Evolutionary conservation across 2,797 vertebrate genomes (phyloP), one percentile per base, ranked within the genome.

Genomic region (Arrhamphus sclerolepis): DNA sequence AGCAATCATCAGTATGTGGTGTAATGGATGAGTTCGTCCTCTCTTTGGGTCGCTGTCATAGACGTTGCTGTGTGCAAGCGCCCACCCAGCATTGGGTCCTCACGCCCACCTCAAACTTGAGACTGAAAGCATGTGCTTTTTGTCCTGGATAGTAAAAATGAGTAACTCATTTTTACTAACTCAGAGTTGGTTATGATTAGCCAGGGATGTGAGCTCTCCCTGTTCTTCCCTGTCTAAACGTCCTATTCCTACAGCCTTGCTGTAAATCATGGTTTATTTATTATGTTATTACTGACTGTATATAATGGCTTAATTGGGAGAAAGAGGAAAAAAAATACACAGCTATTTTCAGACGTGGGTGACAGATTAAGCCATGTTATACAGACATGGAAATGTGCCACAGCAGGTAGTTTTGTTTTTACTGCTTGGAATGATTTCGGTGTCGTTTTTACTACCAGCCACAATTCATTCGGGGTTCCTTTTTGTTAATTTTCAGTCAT

Each of bases 1-100:
- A 65, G 90, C 75, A 95, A 91, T 18, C 93, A 94, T 17, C 94
- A 96, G 41, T 98, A 96, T 7, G 97, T 98, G 41, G 93, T 99
- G 65, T 99, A 94, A 72, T 11, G 42, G 74, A 55, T 74, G 70
- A 8, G 28, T 6, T 18, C 2, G 21, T 40, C 62, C 49, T 57
- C 41, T 5, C 18, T 43, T 55, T 2, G 66, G 56, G 59, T 42
- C 11, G 57, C 77, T 59, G 58, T 73, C 71, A 78, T 80, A 55
- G 84, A 82, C 83, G 24, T 81, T 52, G 51, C 57, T 79, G 57
- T 78, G 56, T 79, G 60, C 68, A 50, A 79, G 65, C 5, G 2
- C 48, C 46, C 7, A 41, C 49, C 61, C 64, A 52, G 52, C 71
- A 50, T 55, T 26, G 16, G 56, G 66, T 70, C 71, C 75, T 76